phyloP scores from a whole-genome alignment of 2,888 invertebrate genomes.

The Argynnis bischoffii region DNA sequence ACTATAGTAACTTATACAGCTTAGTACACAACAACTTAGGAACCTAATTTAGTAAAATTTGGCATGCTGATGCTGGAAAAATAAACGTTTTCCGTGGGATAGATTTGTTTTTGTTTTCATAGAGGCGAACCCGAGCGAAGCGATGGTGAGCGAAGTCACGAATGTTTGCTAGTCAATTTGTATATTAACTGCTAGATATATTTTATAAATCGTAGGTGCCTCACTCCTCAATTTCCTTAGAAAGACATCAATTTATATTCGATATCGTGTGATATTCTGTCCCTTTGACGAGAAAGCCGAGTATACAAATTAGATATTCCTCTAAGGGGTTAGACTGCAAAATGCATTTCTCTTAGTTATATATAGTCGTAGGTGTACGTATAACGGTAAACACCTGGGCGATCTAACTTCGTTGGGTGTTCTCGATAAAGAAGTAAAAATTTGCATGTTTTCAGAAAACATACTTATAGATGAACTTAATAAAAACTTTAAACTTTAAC shows the following conservation, averaged over 20 bases:
- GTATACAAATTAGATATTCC: conserved; percentile 13
- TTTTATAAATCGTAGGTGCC: neutral
- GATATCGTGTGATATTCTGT: neutral
- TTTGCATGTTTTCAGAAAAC: too few species aligned
- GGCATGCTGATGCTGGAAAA: too few species aligned
- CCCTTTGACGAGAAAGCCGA: conserved; percentile 8
- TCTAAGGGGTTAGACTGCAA: conserved; percentile 7
- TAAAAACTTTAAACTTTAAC: too few species aligned
- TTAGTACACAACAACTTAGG: too few species aligned
- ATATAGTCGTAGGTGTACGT: neutral
- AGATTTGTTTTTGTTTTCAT: too few species aligned
- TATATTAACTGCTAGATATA: neutral
- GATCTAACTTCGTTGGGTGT: too few species aligned
- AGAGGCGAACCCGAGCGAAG: too few species aligned
- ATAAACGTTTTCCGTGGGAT: too few species aligned
- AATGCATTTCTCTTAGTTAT: conserved; percentile 3
- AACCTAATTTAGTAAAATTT: too few species aligned
- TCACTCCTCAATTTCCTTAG: neutral
- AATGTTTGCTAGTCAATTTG: neutral
- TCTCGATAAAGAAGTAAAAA: too few species aligned
- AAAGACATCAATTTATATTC: conserved; percentile 11
- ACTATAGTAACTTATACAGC: too few species aligned
- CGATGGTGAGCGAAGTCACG: neutral
- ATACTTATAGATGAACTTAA: too few species aligned
- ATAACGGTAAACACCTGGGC: neutral